phyloP scores from a whole-genome alignment of 2,113 vertebrate species.

The Myotis yumanensis region DNA sequence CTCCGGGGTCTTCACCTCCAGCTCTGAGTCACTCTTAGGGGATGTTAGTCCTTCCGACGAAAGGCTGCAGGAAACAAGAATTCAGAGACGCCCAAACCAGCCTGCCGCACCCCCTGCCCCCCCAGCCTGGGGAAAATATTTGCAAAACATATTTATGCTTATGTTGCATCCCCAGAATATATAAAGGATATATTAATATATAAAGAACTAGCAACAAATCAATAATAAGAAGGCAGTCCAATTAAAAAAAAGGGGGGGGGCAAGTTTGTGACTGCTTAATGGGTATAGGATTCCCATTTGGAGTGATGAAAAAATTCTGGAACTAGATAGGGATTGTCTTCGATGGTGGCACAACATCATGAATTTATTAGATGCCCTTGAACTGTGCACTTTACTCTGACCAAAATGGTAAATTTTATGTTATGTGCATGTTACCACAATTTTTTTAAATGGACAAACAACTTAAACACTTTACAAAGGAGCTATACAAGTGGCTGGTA shows the following conservation, averaged over 20 bases:
- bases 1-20: constrained; percentile 85
- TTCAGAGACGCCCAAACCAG: neutral
- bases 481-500: neutral
- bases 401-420: neutral
- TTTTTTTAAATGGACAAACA: neutral
- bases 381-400: neutral
- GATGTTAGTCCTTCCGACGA: constrained; percentile 77
- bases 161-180: neutral
- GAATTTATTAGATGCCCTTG: neutral
- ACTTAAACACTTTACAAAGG: neutral
- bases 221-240: neutral
- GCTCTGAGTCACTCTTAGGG: constrained; percentile 95
- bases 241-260: neutral
- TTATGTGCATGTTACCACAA: neutral
- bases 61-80: constrained; percentile 75
- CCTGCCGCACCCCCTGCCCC: neutral
- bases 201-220: neutral
- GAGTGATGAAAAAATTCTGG: neutral
- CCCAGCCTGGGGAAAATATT: neutral
- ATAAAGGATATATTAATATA: neutral
- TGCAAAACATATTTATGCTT: neutral
- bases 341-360: fast-evolving
- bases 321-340: neutral
- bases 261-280: neutral
- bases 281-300: neutral